Evolutionary conservation across 2,888 invertebrate genomes (phyloP).

Genomic region (Dasysyrphus tricinctus): DNA sequence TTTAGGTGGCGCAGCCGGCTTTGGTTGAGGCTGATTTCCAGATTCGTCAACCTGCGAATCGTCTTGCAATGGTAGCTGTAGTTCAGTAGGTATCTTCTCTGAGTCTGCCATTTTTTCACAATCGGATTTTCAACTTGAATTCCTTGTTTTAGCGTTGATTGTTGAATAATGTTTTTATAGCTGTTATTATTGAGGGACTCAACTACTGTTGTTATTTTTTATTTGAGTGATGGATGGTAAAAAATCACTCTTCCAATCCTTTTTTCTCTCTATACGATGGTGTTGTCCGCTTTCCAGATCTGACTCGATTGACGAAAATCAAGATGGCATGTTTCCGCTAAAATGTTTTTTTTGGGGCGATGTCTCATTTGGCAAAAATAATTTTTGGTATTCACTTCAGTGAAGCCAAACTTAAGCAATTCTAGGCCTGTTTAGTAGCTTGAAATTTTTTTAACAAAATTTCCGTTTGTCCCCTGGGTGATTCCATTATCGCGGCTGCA

Average conservation of each 20-base stretch:
- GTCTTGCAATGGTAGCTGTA: conserved; percentile 84
- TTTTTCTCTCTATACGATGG: conserved; percentile 84
- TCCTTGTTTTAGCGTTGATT: conserved; percentile 58
- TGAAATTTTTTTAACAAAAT: too few relatives aligned
- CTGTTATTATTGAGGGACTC: conserved; percentile 79
- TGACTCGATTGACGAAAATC: conserved; percentile 83
- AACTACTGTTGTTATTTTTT: conserved; percentile 87
- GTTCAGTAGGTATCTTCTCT: conserved; percentile 87
- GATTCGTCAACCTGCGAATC: conserved; percentile 74
- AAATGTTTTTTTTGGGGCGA: conserved; percentile 36
- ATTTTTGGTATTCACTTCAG: not conserved
- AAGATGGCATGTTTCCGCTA: conserved; percentile 78
- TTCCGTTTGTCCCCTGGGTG: too few relatives aligned
- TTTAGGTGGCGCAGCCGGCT: conserved; percentile 86
- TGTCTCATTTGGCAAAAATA: conserved; percentile 3
- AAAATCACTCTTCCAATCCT: conserved; percentile 89
- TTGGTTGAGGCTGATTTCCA: conserved; percentile 79
- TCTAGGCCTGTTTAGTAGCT: too few relatives aligned
- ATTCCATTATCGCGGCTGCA: too few relatives aligned
- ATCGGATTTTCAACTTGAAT: conserved; percentile 54
- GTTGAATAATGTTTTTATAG: conserved; percentile 68
- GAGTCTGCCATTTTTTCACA: conserved; percentile 93
- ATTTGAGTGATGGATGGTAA: conserved; percentile 84
- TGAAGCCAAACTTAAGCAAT: too few relatives aligned
- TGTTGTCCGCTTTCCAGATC: conserved; percentile 87